Percentiles rank a stretch among this genome's conserved stretches.
Conservation (phyloP, 2,113 vertebrate species). For the Cynopterus brachyotis region DNA sequence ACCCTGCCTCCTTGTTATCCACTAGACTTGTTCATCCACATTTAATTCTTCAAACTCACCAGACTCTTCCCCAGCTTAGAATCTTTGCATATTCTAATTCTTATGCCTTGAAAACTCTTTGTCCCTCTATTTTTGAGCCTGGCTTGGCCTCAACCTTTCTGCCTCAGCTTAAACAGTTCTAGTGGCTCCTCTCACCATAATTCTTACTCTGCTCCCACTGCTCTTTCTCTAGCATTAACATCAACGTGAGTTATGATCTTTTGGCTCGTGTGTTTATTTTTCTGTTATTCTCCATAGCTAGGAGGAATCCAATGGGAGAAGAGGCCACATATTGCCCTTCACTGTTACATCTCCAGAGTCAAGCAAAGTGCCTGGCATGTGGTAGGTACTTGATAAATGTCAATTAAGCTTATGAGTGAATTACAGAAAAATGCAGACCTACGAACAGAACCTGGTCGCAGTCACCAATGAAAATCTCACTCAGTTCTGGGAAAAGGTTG, state of each 20-base stretch:
- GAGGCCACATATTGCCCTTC: neutral
- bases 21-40: neutral
- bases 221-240: neutral
- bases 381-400: neutral
- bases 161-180: neutral
- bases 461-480: neutral
- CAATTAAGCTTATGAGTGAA: neutral
- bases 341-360: neutral
- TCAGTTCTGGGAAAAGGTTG: constrained; percentile 27
- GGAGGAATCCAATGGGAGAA: neutral
- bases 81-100: neutral
- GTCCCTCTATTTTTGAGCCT: neutral
- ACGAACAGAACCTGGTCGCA: neutral
- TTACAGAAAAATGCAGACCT: neutral
- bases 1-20: neutral
- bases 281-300: neutral
- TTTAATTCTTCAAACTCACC: neutral
- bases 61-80: neutral
- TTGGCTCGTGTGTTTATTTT: neutral
- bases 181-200: neutral
- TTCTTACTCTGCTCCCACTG: neutral
- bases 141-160: neutral
- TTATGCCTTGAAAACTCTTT: neutral
- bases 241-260: neutral
- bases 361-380: neutral